These are phyloP conservation scores for Dermochelys coriacea DNA, from an alignment of 2,797 vertebrate species.

Conservation along the genomic window DNA sequence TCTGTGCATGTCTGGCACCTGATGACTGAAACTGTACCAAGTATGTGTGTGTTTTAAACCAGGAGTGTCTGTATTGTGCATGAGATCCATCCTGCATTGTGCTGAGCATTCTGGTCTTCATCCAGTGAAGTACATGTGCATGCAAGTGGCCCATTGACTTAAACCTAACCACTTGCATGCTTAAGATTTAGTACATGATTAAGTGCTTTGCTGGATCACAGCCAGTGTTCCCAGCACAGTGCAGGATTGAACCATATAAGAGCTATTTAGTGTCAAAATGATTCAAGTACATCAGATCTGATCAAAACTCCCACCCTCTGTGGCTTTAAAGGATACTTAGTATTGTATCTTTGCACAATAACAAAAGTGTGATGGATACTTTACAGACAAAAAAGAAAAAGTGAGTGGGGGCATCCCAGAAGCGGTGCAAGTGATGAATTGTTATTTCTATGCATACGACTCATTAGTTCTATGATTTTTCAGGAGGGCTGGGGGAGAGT, in stretches of 20 bases:
- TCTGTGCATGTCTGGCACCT: not conserved
- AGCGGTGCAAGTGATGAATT: not conserved
- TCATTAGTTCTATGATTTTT: not conserved
- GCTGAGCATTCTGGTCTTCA: not conserved
- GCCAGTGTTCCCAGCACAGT: not conserved
- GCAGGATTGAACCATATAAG: not conserved
- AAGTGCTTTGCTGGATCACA: not conserved
- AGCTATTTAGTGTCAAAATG: not conserved
- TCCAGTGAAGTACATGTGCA: not conserved
- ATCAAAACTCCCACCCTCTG: not conserved
- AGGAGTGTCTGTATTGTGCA: not conserved
- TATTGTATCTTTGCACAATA: not conserved
- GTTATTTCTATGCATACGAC: not conserved
- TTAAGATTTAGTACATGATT: not conserved
- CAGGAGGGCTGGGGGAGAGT: not conserved
- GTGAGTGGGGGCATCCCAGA: not conserved
- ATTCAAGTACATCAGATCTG: not conserved
- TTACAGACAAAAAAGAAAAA: not conserved
- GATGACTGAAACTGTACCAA: not conserved
- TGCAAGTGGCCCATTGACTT: not conserved
- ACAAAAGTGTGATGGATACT: not conserved
- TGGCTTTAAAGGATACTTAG: not conserved
- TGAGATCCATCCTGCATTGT: not conserved
- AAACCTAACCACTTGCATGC: not conserved
- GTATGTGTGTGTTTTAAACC: not conserved